phyloP scores from a whole-genome alignment of 2,888 invertebrate species.

The Apomyelois bistriatella region DNA sequence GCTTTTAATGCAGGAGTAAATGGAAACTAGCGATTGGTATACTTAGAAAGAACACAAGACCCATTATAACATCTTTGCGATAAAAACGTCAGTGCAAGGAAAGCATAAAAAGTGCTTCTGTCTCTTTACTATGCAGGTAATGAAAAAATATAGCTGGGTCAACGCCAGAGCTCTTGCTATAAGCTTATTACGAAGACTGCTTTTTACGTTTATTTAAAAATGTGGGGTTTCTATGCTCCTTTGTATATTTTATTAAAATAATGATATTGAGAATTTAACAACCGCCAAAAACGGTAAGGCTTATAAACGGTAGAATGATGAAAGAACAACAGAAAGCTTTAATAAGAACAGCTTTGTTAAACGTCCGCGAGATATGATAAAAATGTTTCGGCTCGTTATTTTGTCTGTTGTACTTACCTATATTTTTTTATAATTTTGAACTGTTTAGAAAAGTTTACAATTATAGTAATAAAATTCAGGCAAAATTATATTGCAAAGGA shows the following conservation, averaged over 20 bases:
- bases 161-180: conserved; percentile 51
- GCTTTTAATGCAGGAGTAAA: too few species aligned
- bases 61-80: conserved; percentile 25
- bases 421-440: neutral
- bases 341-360: conserved; percentile 11
- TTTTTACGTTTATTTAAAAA: conserved; percentile 39
- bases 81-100: conserved; percentile 46
- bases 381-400: neutral
- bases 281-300: conserved; percentile 15
- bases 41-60: neutral
- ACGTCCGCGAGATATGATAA: conserved; percentile 10
- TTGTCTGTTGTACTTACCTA: neutral
- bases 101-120: conserved; percentile 40
- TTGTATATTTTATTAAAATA: conserved; percentile 31
- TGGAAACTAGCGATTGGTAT: neutral
- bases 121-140: conserved; percentile 60
- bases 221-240: conserved; percentile 33
- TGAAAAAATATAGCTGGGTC: conserved; percentile 61
- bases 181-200: conserved; percentile 62
- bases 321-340: conserved; percentile 14
- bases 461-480: too few species aligned
- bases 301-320: conserved; percentile 10
- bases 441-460: neutral
- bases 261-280: conserved; percentile 28
- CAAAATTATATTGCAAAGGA: too few species aligned